phyloP scores from a whole-genome alignment of 1,140 invertebrate species.

The Liolophura sinensis region DNA sequence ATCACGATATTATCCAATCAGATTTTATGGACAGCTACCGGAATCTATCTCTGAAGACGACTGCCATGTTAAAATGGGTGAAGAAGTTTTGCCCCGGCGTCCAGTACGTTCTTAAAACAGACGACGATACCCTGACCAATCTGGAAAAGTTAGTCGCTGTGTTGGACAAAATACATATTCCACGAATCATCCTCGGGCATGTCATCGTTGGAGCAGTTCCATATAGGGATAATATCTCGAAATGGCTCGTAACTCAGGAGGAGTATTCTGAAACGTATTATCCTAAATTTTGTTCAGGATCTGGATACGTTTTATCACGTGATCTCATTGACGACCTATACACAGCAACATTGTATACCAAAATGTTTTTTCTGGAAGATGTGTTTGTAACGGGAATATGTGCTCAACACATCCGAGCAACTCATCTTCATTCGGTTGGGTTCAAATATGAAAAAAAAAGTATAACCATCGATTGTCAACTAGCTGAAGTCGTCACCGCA shows the following conservation, averaged over 20 bases:
- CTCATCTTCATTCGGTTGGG: too few species aligned
- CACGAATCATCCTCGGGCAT: slow-evolving; percentile 22
- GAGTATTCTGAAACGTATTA: slow-evolving; percentile 55
- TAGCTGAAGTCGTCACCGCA: too few species aligned
- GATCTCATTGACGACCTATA: slow-evolving; percentile 52
- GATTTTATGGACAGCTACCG: slow-evolving; percentile 78
- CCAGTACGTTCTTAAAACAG: slow-evolving; percentile 60
- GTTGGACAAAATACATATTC: slow-evolving; percentile 6
- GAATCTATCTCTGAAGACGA: slow-evolving; percentile 87
- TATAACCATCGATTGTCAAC: too few species aligned
- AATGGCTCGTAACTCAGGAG: slow-evolving; percentile 57
- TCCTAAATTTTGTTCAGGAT: slow-evolving; percentile 60
- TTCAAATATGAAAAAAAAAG: too few species aligned
- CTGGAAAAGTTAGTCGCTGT: slow-evolving; percentile 27
- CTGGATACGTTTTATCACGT: slow-evolving; percentile 53
- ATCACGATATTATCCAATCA: slow-evolving; percentile 78
- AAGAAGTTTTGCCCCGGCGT: slow-evolving; percentile 68
- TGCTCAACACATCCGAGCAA: too few species aligned
- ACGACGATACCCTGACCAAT: slow-evolving; percentile 63
- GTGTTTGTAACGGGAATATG: slow-evolving; percentile 55
- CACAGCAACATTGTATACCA: slow-evolving; percentile 34
- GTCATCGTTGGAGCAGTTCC: too few species aligned
- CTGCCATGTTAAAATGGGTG: slow-evolving; percentile 82
- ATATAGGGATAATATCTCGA: slow-evolving; percentile 47
- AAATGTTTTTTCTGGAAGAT: slow-evolving; percentile 59